Percentiles rank a stretch among this genome's conserved stretches.
Evolutionary conservation across 2,888 invertebrate genomes (phyloP).

Genomic region (Stenolophus ochropezus): DNA sequence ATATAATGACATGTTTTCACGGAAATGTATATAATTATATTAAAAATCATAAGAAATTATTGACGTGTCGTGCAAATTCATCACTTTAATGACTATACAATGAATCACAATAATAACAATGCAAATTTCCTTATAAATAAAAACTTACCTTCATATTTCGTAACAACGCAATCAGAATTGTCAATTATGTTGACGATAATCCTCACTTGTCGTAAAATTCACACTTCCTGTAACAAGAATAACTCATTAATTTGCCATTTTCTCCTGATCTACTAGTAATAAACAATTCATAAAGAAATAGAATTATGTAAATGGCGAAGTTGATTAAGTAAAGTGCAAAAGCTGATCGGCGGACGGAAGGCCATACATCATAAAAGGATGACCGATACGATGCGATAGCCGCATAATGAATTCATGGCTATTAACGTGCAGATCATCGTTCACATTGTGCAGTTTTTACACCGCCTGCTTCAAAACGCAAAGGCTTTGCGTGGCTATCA

Average conservation of each 20-base stretch:
- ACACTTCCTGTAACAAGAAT: constrained; percentile 40
- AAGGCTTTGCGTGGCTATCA: background rate
- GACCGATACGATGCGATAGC: background rate
- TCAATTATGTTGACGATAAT: constrained; percentile 20
- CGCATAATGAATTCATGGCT: constrained; percentile 5
- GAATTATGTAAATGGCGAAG: constrained; percentile 3
- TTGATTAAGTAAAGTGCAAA: constrained; percentile 35
- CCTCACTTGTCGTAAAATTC: constrained; percentile 12
- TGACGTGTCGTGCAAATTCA: background rate
- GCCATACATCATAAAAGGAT: constrained; percentile 26
- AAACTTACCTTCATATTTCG: constrained; percentile 33
- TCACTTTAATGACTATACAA: background rate
- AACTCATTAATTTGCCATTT: constrained; percentile 31
- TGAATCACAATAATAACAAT: background rate
- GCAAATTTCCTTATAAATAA: constrained; percentile 13
- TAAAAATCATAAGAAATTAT: background rate
- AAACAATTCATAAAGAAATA: constrained; percentile 25
- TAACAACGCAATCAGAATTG: constrained; percentile 8
- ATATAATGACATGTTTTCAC: background rate
- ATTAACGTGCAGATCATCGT: constrained; percentile 20
- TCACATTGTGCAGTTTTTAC: background rate
- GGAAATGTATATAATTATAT: background rate
- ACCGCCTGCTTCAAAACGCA: background rate
- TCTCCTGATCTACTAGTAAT: background rate
- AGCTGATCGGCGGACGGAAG: background rate